A percentile compares a stretch with the other conserved stretches of the same genome.
These are phyloP conservation scores for Diphyllodes magnificus DNA, from an alignment of 2,113 vertebrate genomes.

Conservation along the genomic window DNA sequence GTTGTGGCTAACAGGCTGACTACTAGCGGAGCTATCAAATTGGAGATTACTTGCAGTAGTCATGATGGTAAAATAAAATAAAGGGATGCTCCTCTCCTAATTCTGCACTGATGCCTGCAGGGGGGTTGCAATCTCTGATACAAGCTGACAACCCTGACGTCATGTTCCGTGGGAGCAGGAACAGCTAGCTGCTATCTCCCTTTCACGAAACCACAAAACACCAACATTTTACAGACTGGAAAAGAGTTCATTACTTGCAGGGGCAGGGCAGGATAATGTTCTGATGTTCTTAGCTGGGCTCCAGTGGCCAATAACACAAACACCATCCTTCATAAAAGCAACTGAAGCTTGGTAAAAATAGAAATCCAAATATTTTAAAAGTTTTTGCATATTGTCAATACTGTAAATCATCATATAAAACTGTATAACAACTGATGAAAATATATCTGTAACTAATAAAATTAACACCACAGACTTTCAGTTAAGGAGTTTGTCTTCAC, in stretches of 20 bases:
- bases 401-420: neutral
- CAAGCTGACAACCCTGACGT: neutral
- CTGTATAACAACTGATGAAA: neutral
- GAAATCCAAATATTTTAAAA: neutral
- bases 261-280: neutral
- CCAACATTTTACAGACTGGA: neutral
- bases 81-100: neutral
- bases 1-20: neutral
- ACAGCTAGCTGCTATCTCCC: neutral
- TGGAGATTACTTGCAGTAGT: neutral
- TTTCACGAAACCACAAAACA: neutral
- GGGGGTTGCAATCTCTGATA: neutral
- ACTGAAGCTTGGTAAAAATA: neutral
- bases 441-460: neutral
- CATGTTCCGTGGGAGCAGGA: neutral
- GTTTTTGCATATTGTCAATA: neutral
- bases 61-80: neutral
- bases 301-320: neutral
- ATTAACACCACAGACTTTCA: neutral
- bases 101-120: neutral
- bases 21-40: neutral
- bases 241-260: neutral
- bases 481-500: neutral
- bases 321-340: neutral
- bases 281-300: neutral